Base-by-base conservation (phyloP, 1,140 invertebrate species). In the Lordiphosa mommai region DNA sequence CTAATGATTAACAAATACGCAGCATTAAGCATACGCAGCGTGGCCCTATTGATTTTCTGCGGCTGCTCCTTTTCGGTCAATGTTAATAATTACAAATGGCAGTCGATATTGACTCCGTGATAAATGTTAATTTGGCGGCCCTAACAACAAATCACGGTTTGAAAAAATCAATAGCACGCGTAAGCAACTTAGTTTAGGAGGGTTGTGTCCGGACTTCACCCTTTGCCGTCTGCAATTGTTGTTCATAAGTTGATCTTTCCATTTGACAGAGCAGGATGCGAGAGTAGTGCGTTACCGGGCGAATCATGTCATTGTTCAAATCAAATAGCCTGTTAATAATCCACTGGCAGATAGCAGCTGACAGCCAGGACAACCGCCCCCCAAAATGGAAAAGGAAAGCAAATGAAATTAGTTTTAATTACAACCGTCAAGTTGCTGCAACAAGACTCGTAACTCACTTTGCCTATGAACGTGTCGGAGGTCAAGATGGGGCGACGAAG, bases 371-470 rank as follows among this genome's bases (percentile, higher is more conserved):
- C 23, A 7, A 30, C 12, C 30, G 46, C 20, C 46, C n/a, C 23
- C 29, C 9, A 47, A 27, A 61, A 59, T 66, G 72, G 52, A 52
- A 76, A 77, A 66, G 23, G 58, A 82, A 72, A 65, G 72, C 68
- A 84, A 82, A 82, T 84, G 72, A 82, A 82, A 82, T 82, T 84
- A 77, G 79, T 85, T 82, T 84, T 84, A 84, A 82, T 82, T 84
- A 82, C 79, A 72, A 63, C 56, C 72, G 61, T 77, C 72, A 84
- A 82, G 71, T 85, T 68, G 77, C 66, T 66, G 76, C 67, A 82
- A 60, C 69, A 69, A 63, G 72, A 60, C 67, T 82, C 77, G 72
- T 72, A 84, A 84, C 71, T 84, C 72, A 82, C 79, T 76, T 72
- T 50, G 71, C 50, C 71, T 66, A 80, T 80, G 76, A 82, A 71